Evolutionary conservation across 2,888 invertebrate species (phyloP), one percentile per base, ranked within the genome.

Genomic region (Sphaerophoria taeniata): DNA sequence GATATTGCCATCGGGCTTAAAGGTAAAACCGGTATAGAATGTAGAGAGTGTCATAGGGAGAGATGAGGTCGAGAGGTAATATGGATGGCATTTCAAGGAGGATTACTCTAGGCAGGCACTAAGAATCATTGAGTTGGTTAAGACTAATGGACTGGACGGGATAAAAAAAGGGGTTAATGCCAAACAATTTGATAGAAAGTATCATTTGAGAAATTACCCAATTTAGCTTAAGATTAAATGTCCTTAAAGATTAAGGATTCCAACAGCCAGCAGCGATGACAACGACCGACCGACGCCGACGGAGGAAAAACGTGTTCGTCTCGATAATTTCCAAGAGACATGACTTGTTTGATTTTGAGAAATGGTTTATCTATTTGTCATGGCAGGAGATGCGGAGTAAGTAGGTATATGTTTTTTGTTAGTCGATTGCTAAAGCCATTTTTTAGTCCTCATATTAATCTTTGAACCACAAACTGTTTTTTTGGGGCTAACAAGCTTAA

Each of bases 61-160:
- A 24, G 47, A 31, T 39, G 7, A n/a, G 12, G 65, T 45, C 34
- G 5, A 31, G 9, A 6, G 12, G 0, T n/a, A 3, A 45, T 45
- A 49, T 49, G 49, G 51, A 67, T 51, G 51, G 51, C 53, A 39
- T 67, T 67, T 53, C 67, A 53, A 53, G 67, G 34, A 65, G 65
- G 65, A 65, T 65, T 65, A 53, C 36, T 63, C 31, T 60, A 61
- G 61, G 45, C 61, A 69, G 72, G 76, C 60, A 67, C 71, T 76
- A 47, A 60, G 47, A 81, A 76, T 81, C 81, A 81, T 81, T 76
- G 78, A 83, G 67, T 83, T 74, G 74, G 67, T 71, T 75, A 49
- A 55, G 74, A 43, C 71, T 71, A 79, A 84, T 84, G 75, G 75
- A 76, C 75, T 84, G 75, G 72, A 84, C 47, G 67, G 75, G 71